Conservation (phyloP, 2,113 vertebrate species). For the Ceyx margarethae region DNA sequence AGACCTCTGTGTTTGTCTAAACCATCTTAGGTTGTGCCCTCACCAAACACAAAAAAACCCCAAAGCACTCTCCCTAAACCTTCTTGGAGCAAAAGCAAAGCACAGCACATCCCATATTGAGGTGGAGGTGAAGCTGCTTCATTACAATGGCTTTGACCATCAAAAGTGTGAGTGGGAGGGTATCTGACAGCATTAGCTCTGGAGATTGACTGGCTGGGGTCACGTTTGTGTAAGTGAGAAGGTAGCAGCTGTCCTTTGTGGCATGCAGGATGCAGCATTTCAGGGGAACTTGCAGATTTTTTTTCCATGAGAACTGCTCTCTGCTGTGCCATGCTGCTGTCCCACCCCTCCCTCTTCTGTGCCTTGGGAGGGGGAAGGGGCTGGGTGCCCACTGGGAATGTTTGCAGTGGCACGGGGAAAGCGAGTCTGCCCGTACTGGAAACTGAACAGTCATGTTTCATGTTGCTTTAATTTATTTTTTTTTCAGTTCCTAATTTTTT, state of each 20-base stretch:
- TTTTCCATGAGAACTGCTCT: background rate
- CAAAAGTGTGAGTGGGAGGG: background rate
- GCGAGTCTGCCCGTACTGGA: background rate
- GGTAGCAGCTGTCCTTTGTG: conserved; percentile 59
- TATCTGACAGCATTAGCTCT: background rate
- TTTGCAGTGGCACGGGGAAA: background rate
- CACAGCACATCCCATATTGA: background rate
- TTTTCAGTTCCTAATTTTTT: background rate
- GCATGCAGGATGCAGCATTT: conserved; percentile 24
- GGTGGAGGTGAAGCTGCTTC: background rate
- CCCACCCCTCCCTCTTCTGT: background rate
- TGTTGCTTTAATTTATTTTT: background rate
- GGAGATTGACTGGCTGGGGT: conserved; percentile 12
- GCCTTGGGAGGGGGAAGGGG: background rate
- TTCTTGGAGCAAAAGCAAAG: background rate
- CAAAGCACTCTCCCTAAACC: background rate
- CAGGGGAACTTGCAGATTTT: conserved; percentile 9
- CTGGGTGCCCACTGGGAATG: background rate
- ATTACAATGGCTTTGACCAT: conserved; percentile 25
- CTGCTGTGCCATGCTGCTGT: conserved; percentile 1
- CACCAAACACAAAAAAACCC: background rate
- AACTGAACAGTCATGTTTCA: background rate
- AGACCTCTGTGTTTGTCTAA: background rate
- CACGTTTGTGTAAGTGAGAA: conserved; percentile 52
- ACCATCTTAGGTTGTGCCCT: background rate